Evolutionary conservation across 2,888 invertebrate species (phyloP), one percentile per base, ranked within the genome.

Genomic region (Pammene fasciana): DNA sequence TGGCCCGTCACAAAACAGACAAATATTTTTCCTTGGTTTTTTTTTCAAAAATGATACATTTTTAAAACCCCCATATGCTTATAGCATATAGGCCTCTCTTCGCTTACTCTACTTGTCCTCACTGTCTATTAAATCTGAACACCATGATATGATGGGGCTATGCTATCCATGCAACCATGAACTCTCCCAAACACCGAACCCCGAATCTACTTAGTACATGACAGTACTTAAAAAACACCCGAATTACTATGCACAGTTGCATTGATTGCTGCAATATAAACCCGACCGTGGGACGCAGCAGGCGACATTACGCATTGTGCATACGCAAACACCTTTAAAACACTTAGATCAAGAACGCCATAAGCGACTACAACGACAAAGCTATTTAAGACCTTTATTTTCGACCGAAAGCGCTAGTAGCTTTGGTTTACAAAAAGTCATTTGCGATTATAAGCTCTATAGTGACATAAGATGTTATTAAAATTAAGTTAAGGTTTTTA

Each of bases 251-350:
- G 48, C 68, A 64, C 14, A 38, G 41, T 26, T 68, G 46, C 68
- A 48, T 62, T 48, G 56, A 48, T 68, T 16, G 48, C 48, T 38
- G 68, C 68, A 68, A 48, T 68, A 57, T 68, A 68, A 68, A 62
- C 43, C 43, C 68, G 68, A 68, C 68, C 64, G 68, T 68, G 68
- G 64, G 67, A 67, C 67, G 64, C 54, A 46, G 46, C 38, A 26
- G 48, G 38, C 61, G 61, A 57, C 48, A 18, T 26, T 18, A 61
- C 61, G 64, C 43, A 18, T 5, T 34, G 50, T 56, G 68, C 64
- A 68, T 64, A 56, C 68, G 55, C 61, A 55, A 61, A 48, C 41
- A 65, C 38, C 62, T 62, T 50, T 9, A 18, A n/a, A 14, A 41
- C 10, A n/a, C 18, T 5, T 11, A 11, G 6, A 52, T 52, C 13